Evolutionary conservation across 2,888 invertebrate genomes (phyloP), one percentile per base, ranked within the genome.

Genomic region (Thalpophila matura): DNA sequence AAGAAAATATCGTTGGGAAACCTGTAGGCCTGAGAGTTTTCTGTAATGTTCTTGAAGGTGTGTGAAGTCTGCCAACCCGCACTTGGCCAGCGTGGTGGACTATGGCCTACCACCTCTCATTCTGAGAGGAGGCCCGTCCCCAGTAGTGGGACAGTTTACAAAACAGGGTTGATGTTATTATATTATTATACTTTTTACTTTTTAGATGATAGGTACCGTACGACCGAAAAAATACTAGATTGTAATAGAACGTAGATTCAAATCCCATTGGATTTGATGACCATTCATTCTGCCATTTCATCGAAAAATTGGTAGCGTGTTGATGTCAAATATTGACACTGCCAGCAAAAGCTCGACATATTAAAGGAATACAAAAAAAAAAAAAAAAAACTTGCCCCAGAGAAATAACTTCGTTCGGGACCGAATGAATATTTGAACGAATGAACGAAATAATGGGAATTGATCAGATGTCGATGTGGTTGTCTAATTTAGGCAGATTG

Each of bases 341-440:
- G 18, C 14, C 10, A 3, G 2, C 6, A 6, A 42, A 33, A 66
- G 26, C 24, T 18, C 42, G 7, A 45, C 24, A 18, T 9, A 4
- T 29, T 43, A 47, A 56, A 27, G 27, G 14, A 12, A 58, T 24
- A 10, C 54, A 62, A 50, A 69, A 46, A 37, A 55, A 71, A 20
- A n/a, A 54, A 63, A 75, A 56, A 38, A 47, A 55, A 56, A 61
- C 54, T 51, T 55, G 24, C 80, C 60, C 74, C 6, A 54, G 69
- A 77, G 70, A 69, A 69, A 74, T 80, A 56, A 61, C 43, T 58
- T 42, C 50, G 58, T 46, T 43, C 47, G 50, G 7, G 47, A 63
- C 29, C 35, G 58, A 59, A 61, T 77, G 70, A 74, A 77, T 77
- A 63, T 60, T 80, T 73, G 51, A 80, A 74, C 65, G 54, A 55